Conservation (phyloP, 2,113 vertebrate genomes). For the Xiphophorus couchianus region DNA sequence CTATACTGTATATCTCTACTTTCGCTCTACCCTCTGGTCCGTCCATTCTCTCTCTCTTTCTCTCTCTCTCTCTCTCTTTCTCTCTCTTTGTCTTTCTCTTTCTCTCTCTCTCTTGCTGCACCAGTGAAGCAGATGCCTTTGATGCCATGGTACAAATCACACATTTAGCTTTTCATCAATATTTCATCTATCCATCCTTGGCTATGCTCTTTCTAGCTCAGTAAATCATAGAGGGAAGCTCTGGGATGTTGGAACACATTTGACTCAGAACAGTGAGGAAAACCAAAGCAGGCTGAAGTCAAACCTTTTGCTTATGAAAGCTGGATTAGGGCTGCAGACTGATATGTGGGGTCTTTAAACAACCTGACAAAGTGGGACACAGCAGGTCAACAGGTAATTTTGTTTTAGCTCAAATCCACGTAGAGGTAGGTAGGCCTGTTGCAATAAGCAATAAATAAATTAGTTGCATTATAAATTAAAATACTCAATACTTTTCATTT, state of each 20-base stretch:
- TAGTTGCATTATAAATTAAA: too few relatives aligned
- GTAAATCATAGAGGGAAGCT: slow-evolving; percentile 56
- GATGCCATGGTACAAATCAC: slow-evolving; percentile 77
- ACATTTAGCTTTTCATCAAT: slow-evolving; percentile 82
- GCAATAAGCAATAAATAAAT: too few relatives aligned
- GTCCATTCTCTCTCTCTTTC: slow-evolving; percentile 17
- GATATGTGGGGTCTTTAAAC: background rate
- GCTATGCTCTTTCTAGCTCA: slow-evolving; percentile 48
- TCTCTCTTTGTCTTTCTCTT: slow-evolving; percentile 8
- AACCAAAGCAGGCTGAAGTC: slow-evolving; percentile 19
- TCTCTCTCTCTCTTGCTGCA: slow-evolving; percentile 32
- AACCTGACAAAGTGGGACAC: background rate
- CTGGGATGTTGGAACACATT: slow-evolving; percentile 51
- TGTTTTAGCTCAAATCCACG: background rate
- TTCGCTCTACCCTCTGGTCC: slow-evolving; percentile 8
- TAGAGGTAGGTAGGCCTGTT: background rate
- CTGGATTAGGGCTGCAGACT: background rate
- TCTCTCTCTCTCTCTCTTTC: slow-evolving; percentile 15
- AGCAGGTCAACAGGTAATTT: background rate
- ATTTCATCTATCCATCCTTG: slow-evolving; percentile 75
- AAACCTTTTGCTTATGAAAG: slow-evolving; percentile 12
- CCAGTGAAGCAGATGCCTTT: slow-evolving; percentile 63
- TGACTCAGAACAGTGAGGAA: slow-evolving; percentile 20
- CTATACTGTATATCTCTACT: slow-evolving; percentile 20
- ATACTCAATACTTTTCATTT: too few relatives aligned